phyloP scores from a whole-genome alignment of 92 coral and sea anemone species.

The Phenganax marumi region DNA sequence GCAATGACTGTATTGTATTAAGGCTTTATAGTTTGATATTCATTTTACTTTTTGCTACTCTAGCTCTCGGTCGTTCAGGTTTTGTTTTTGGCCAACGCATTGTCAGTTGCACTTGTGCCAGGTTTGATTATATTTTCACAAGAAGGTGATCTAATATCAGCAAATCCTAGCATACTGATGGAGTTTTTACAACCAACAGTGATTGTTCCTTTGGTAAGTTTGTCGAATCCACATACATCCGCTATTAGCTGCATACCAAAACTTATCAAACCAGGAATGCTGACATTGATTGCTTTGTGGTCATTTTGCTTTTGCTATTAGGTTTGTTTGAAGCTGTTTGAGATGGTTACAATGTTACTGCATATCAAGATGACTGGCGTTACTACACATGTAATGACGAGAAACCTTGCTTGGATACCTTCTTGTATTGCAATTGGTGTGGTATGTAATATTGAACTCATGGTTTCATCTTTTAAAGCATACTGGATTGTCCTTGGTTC shows the following conservation, averaged over 20 bases:
- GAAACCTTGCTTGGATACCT: conserved; percentile 33
- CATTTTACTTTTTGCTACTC: neutral
- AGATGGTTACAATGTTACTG: conserved; percentile 14
- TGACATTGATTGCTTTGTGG: neutral
- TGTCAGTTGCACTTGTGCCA: conserved; percentile 21
- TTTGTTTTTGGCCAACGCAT: conserved; percentile 13
- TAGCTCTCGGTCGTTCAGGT: conserved; percentile 33
- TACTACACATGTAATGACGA: conserved; percentile 40
- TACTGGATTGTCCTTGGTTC: conserved; percentile 33
- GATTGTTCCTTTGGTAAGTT: conserved; percentile 28
- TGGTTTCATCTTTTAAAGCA: conserved; percentile 40
- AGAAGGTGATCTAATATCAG: conserved; percentile 33
- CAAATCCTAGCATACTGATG: conserved; percentile 31
- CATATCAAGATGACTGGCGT: conserved; percentile 33
- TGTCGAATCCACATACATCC: neutral
- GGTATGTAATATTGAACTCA: conserved; percentile 31
- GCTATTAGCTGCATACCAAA: neutral
- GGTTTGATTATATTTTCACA: conserved; percentile 19
- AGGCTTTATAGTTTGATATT: neutral
- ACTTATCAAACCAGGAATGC: neutral
- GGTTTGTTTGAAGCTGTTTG: conserved; percentile 19
- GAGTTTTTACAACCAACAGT: conserved; percentile 17
- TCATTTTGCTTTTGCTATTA: neutral
- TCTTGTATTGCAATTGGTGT: conserved; percentile 37
- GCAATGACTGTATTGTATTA: too few relatives aligned